A percentile compares a stretch with the other conserved stretches of the same genome.
Conservation (phyloP, 2,888 invertebrate species). For the Arctia plantaginis region DNA sequence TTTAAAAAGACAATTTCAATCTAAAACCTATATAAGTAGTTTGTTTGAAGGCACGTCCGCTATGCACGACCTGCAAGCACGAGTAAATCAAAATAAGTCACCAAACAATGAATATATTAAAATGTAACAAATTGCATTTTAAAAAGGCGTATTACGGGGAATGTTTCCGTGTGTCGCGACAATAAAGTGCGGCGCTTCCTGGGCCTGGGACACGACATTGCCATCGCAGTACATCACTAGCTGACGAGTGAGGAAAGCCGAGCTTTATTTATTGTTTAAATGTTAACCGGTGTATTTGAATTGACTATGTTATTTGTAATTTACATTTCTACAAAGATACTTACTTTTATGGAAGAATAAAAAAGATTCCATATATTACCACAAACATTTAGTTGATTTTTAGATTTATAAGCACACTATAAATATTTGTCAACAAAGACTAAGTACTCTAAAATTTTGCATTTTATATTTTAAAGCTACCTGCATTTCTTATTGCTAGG, state of each 20-base stretch:
- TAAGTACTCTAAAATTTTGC: no score
- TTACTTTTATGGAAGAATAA: background rate
- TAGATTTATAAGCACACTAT: background rate
- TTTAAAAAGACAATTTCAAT: constrained; percentile 2
- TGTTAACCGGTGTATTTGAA: constrained; percentile 25
- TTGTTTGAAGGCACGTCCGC: constrained; percentile 11
- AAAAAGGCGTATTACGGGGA: constrained; percentile 51
- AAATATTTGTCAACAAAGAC: background rate
- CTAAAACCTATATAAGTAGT: constrained; percentile 12
- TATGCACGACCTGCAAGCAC: constrained; percentile 36
- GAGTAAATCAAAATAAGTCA: constrained; percentile 48
- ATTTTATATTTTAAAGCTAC: no score
- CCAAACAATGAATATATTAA: constrained; percentile 53
- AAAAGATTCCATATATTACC: background rate
- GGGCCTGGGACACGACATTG: constrained; percentile 35
- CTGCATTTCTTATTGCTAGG: no score
- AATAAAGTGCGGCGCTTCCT: constrained; percentile 48
- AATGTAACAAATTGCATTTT: constrained; percentile 53
- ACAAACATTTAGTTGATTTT: background rate
- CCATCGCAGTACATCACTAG: constrained; percentile 50
- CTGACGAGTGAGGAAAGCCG: constrained; percentile 49
- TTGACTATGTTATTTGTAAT: constrained; percentile 31
- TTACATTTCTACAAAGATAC: background rate
- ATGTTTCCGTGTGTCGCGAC: constrained; percentile 52
- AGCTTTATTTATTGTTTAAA: constrained; percentile 44